A percentile compares a stretch with the other conserved stretches of the same genome.
These are phyloP conservation scores for Sycophila sp. DNA, from an alignment of 1,140 invertebrate genomes.

Conservation along the genomic window DNA sequence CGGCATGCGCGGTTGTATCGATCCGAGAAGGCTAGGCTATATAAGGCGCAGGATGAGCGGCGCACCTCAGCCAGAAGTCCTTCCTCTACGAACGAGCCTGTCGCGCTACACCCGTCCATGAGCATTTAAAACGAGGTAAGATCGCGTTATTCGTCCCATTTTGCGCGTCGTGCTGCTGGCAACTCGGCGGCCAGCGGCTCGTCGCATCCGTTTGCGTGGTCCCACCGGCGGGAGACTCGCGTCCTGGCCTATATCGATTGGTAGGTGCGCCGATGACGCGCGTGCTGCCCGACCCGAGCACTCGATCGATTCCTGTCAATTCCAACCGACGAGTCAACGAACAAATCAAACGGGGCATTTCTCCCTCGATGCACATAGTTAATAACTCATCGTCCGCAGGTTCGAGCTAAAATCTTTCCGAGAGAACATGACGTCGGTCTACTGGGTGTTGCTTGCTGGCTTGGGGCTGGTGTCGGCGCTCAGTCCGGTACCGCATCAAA, in stretches of 20 bases:
- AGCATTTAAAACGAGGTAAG: neutral
- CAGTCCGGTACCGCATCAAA: conserved; percentile 41
- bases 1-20: conserved; percentile 58
- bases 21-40: conserved; percentile 36
- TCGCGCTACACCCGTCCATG: neutral
- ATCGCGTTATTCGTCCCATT: too few species aligned
- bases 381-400: too few species aligned
- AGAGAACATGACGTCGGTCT: neutral
- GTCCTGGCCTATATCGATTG: neutral
- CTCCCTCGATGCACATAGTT: too few species aligned
- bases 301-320: neutral
- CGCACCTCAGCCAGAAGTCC: neutral
- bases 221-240: neutral
- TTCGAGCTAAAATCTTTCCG: too few species aligned
- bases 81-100: neutral
- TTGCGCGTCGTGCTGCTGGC: too few species aligned
- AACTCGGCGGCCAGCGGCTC: too few species aligned
- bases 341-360: too few species aligned
- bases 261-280: neutral
- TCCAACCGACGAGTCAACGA: too few species aligned
- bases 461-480: conserved; percentile 44
- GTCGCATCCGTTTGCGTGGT: neutral
- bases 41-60: conserved; percentile 10
- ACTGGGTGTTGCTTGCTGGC: conserved; percentile 40
- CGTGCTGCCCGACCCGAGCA: neutral